A percentile compares a stretch with the other conserved stretches of the same genome.
Evolutionary conservation across 2,113 vertebrate genomes (phyloP).

Genomic region (Mesoclemmys tuberculata): DNA sequence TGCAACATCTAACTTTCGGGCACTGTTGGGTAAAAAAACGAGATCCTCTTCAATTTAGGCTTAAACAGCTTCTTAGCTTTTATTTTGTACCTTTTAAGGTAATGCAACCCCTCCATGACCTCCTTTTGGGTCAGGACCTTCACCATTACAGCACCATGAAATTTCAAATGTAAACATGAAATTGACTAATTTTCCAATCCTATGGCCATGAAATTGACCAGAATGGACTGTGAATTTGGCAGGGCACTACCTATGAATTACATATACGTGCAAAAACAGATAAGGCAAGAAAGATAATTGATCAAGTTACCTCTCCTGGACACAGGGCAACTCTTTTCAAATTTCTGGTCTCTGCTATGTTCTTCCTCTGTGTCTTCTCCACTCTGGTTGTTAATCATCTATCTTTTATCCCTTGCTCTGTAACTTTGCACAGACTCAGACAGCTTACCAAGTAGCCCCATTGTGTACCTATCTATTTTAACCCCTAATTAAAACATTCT

Average conservation of each 20-base stretch:
- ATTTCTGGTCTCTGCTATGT: neutral
- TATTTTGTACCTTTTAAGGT: neutral
- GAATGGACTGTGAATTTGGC: too few relatives aligned
- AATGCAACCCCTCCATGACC: too few relatives aligned
- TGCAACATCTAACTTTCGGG: neutral
- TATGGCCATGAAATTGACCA: too few relatives aligned
- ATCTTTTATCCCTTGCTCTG: neutral
- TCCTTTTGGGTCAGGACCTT: too few relatives aligned
- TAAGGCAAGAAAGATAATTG: neutral
- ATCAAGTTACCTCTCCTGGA: neutral
- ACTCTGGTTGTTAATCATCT: neutral
- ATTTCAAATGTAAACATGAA: too few relatives aligned
- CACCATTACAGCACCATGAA: too few relatives aligned
- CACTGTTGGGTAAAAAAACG: neutral
- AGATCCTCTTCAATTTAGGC: neutral
- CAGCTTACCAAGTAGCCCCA: neutral
- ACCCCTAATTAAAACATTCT: neutral
- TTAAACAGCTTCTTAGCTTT: neutral
- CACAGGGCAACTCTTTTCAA: neutral
- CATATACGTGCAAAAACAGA: neutral
- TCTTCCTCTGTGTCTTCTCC: neutral
- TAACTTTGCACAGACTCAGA: neutral
- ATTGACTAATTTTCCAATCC: too few relatives aligned
- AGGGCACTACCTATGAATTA: neutral
- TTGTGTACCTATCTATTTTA: neutral